Base-by-base conservation (phyloP, 2,888 invertebrate species). In the Polyommatus iphigenia region DNA sequence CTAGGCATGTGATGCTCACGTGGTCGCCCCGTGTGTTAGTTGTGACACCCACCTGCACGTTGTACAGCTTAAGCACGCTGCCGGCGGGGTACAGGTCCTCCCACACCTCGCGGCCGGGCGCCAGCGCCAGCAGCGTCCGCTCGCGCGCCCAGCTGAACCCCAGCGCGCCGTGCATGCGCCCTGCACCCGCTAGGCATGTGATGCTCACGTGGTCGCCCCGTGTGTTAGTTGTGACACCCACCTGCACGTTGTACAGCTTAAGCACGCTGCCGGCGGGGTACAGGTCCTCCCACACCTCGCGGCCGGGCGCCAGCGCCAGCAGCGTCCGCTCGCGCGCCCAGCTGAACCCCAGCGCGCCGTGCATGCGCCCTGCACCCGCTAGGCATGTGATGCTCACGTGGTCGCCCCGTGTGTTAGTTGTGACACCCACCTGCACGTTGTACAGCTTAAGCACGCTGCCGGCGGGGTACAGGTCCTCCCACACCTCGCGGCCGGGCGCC, bases 71-170 rank as follows among this genome's bases (percentile, higher is more conserved):
- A 6, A 98, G 91, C 78, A 98, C 96, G 84, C 97, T 97, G 10
- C 98, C 98, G 79, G 97, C 96, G 0, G 98, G 98, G 87, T 96
- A 97, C 41, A 98, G 93, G 85, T 98, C 97, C 86, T 98, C 98
- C 96, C 97, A 97, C 83, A 97, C 96, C 84, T 97, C 97, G n/a
- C 95, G 95, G 7, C 96, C 96, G 0, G 97, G 96, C 77, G 95
- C 95, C 79, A 97, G 95, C 75, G 96, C 96, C 32, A 98, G 95
- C 18, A 98, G 91, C 13, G 95, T 96, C 78, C 96, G 95, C 85
- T 97, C 97, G 82, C 97, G 96, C 0, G 97, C 96, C 98, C 98
- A 98, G 84, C 97, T 97, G 86, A 97, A 98, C 5, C 97, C 98
- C 78, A 97, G 94, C 59, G 95, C 95, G 1, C 95, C 95, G 80